These are phyloP conservation scores for Eupsittula cactorum DNA, from an alignment of 2,113 vertebrate species.

Conservation along the genomic window DNA sequence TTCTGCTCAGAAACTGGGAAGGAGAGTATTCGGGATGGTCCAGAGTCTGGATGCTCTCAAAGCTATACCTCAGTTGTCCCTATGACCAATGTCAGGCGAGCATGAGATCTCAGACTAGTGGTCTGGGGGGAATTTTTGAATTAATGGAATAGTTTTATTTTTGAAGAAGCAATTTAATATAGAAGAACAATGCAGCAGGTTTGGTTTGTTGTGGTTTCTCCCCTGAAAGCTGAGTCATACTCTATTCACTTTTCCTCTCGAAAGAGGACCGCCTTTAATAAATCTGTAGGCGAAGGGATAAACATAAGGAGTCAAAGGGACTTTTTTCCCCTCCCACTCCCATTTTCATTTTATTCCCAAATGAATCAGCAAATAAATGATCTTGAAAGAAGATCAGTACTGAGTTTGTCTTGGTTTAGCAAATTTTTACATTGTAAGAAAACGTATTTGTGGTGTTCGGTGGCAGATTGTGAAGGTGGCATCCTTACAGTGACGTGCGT, in stretches of 20 bases:
- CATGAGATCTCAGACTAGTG: neutral
- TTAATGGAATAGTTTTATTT: neutral
- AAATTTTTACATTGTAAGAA: conserved; percentile 2
- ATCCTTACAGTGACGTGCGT: neutral
- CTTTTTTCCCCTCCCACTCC: neutral
- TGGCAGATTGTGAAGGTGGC: neutral
- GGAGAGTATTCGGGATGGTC: neutral
- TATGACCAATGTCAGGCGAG: neutral
- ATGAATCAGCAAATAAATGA: conserved; percentile 52
- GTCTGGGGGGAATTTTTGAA: neutral
- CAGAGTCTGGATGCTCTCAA: neutral
- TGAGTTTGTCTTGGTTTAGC: neutral
- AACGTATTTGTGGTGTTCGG: neutral
- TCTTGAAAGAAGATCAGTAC: neutral
- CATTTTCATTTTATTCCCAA: neutral
- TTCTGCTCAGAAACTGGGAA: neutral
- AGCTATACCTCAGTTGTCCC: neutral
- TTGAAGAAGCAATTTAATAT: neutral
- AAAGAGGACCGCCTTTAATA: conserved; percentile 28
- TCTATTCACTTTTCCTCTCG: neutral
- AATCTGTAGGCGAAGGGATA: neutral
- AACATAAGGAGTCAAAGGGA: conserved; percentile 15
- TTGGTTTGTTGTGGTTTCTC: neutral
- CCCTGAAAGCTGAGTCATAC: neutral
- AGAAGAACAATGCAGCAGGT: neutral